phyloP scores from a whole-genome alignment of 2,888 invertebrate genomes.

The Drosophila phalerata region DNA sequence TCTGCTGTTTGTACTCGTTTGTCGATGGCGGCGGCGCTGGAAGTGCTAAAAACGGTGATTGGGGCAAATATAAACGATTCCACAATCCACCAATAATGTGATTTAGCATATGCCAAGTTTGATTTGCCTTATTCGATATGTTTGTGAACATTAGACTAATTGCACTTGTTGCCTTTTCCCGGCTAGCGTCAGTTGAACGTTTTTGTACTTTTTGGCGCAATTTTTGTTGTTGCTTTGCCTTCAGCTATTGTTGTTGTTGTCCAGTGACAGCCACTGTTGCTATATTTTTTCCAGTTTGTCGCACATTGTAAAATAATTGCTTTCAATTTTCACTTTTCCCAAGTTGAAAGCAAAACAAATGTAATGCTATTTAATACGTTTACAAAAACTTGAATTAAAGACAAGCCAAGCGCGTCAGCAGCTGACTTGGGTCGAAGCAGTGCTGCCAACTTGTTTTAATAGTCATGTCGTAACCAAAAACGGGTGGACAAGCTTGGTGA shows the following conservation, averaged over 20 bases:
- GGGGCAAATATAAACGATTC: slow-evolving; percentile 56
- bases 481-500: too few relatives aligned
- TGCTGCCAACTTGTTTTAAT: too few relatives aligned
- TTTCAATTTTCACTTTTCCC: neutral
- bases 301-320: slow-evolving; percentile 18
- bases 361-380: slow-evolving; percentile 16
- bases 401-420: slow-evolving; percentile 68
- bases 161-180: slow-evolving; percentile 34
- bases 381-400: slow-evolving; percentile 60
- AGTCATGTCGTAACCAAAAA: too few relatives aligned
- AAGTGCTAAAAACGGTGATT: slow-evolving; percentile 56
- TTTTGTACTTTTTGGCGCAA: slow-evolving; percentile 62
- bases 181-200: slow-evolving; percentile 13
- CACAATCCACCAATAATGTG: slow-evolving; percentile 58
- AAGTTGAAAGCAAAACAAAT: slow-evolving; percentile 8
- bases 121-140: slow-evolving; percentile 31
- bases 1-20: slow-evolving; percentile 1
- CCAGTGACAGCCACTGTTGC: slow-evolving; percentile 2
- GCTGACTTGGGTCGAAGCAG: slow-evolving; percentile 42
- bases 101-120: slow-evolving; percentile 59
- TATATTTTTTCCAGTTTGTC: neutral
- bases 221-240: slow-evolving; percentile 20
- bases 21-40: slow-evolving; percentile 30
- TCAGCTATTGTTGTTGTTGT: neutral
- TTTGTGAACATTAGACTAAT: slow-evolving; percentile 54